A percentile compares a stretch with the other conserved stretches of the same genome.
phyloP scores from a whole-genome alignment of 2,888 invertebrate genomes.

The Caenorhabditis sp. region DNA sequence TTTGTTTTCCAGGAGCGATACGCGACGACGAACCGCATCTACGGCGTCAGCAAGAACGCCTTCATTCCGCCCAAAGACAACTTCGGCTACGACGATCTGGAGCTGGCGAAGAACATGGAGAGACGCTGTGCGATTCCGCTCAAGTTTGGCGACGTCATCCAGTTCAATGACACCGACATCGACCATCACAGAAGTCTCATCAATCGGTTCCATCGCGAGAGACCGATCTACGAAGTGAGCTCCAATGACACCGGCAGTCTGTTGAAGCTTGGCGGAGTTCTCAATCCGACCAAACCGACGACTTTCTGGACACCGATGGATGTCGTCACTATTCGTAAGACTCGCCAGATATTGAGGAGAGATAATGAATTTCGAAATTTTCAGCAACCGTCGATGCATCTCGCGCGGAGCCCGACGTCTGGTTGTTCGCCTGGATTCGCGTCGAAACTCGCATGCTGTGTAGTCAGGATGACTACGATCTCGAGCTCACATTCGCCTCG shows the following conservation, averaged over 20 bases:
- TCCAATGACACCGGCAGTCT: neutral
- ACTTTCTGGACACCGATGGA: constrained; percentile 49
- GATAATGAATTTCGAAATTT: constrained; percentile 14
- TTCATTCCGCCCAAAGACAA: constrained; percentile 30
- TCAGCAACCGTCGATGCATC: constrained; percentile 29
- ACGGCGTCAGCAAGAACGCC: constrained; percentile 28
- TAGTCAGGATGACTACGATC: constrained; percentile 5
- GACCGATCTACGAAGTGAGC: constrained; percentile 7
- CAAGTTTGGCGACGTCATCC: constrained; percentile 45
- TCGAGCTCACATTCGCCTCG: constrained; percentile 19
- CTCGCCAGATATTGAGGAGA: too few relatives aligned
- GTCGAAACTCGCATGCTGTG: constrained; percentile 22
- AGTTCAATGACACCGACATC: constrained; percentile 34
- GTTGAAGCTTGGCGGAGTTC: constrained; percentile 41
- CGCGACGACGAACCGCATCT: constrained; percentile 7
- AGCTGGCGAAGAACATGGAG: constrained; percentile 41
- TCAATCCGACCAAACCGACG: constrained; percentile 37
- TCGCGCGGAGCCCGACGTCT: constrained; percentile 54
- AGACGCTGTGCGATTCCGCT: constrained; percentile 37
- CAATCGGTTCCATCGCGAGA: constrained; percentile 21
- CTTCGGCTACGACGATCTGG: constrained; percentile 17
- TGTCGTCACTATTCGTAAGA: constrained; percentile 43
- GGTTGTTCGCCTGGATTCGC: constrained; percentile 42
- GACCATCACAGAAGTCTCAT: constrained; percentile 13
- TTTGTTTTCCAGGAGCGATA: constrained; percentile 15